Percentiles rank a stretch among this genome's conserved stretches.
Conservation (phyloP, 1,140 invertebrate genomes). For the Drosophila subobscura region DNA sequence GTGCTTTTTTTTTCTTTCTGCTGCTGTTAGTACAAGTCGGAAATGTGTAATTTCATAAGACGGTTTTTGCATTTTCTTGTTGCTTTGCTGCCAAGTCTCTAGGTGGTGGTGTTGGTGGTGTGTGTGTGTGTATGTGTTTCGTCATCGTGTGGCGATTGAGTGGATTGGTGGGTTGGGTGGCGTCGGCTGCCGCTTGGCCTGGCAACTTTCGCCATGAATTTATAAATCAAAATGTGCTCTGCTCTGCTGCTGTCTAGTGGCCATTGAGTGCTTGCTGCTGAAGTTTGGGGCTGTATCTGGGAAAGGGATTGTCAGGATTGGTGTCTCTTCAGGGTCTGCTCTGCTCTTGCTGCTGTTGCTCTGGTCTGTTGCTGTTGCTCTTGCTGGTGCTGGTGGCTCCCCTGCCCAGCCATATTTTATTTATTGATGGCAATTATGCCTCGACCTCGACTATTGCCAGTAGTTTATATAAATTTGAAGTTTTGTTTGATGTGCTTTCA, state of each 20-base stretch:
- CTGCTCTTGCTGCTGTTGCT: conserved; percentile 5
- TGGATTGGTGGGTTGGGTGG: conserved; percentile 38
- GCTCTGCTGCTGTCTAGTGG: conserved; percentile 58
- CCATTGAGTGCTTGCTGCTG: conserved; percentile 52
- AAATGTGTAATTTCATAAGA: conserved; percentile 82
- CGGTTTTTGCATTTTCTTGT: conserved; percentile 71
- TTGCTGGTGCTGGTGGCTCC: conserved; percentile 6
- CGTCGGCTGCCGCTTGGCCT: conserved; percentile 69
- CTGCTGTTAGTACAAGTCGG: conserved; percentile 73
- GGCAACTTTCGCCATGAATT: conserved; percentile 81
- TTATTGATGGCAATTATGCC: conserved; percentile 82
- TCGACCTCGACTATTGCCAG: conserved; percentile 77
- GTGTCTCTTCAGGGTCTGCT: conserved; percentile 36
- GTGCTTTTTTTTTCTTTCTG: conserved; percentile 11
- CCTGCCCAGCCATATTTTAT: conserved; percentile 74
- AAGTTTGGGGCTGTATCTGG: background rate
- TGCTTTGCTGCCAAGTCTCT: conserved; percentile 56
- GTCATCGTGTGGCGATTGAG: conserved; percentile 14
- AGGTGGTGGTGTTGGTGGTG: conserved; percentile 33
- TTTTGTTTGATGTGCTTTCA: conserved; percentile 82
- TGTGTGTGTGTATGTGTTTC: conserved; percentile 32
- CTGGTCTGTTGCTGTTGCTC: background rate
- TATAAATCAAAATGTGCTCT: conserved; percentile 77
- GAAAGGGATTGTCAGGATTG: conserved; percentile 29
- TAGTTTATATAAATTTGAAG: conserved; percentile 73